Base-by-base conservation (phyloP, 2,888 invertebrate genomes). In the Silvanus unidentatus region DNA sequence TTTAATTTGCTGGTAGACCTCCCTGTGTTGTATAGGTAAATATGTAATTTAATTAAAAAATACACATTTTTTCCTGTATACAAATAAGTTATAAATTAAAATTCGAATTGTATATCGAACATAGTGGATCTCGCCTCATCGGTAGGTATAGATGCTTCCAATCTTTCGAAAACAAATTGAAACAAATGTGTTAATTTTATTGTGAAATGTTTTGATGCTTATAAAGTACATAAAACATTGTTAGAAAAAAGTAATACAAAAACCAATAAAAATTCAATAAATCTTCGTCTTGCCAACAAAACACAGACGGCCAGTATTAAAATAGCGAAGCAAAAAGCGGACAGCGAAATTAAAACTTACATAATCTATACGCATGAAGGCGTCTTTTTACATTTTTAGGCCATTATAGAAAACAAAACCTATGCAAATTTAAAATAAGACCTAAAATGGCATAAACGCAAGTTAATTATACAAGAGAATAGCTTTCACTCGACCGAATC, bases 401-500 rank as follows among this genome's bases (percentile, higher is more conserved):
- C 57, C 57, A 60, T 59, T 57, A 60, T 51, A 54, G 55, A 61
- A 66, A 64, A 62, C 52, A 58, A 57, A 59, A 60, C 64, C 55
- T 65, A 65, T 61, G 63, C 55, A 52, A 56, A 58, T 59, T 48
- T 45, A 49, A 58, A 60, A 66, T 69, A 69, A 68, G 68, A 64
- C 55, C 62, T 52, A 65, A 61, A 64, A 62, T 64, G 56, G 64
- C 64, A 62, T 64, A 60, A 65, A 65, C 59, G 62, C 65, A 54
- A 64, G 69, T 70, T 70, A 70, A 70, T 70, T 70, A 70, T 68
- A 66, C 67, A 63, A 63, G 62, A 66, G 66, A 64, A 68, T 65
- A 65, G 66, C 64, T 62, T 63, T 60, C 64, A 60, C 61, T 60
- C 52, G 58, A 53, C 59, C 56, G 58, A 59, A 57, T 51, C 55